These are phyloP conservation scores for Coturnix japonica DNA, from an alignment of 2,113 vertebrate genomes.

Conservation along the genomic window DNA sequence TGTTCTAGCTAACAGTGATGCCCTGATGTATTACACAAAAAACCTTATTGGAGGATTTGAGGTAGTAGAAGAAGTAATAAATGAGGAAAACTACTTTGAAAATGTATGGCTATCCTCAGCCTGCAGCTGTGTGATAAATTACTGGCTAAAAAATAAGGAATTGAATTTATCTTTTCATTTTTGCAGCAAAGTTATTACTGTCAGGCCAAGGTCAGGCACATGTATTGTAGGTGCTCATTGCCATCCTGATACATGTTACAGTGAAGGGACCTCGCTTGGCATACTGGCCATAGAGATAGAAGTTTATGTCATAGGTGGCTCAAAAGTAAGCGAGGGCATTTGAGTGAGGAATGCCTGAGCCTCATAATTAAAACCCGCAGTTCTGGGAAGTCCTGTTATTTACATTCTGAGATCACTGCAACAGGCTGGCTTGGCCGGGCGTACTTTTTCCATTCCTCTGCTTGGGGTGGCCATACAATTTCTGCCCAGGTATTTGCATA, in stretches of 20 bases:
- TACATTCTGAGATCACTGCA: background rate
- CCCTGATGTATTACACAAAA: background rate
- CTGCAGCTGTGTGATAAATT: background rate
- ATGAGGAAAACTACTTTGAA: background rate
- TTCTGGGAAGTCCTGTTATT: constrained; percentile 4
- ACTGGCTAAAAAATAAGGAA: background rate
- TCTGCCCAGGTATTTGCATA: background rate
- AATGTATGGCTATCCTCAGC: background rate
- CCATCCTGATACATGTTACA: background rate
- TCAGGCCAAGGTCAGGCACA: background rate
- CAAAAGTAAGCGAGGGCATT: background rate
- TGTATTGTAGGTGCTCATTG: background rate
- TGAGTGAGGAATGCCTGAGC: background rate
- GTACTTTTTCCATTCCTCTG: background rate
- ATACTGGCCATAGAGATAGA: background rate
- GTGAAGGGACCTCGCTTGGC: background rate
- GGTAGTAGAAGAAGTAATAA: background rate
- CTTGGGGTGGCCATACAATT: background rate
- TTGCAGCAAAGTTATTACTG: background rate
- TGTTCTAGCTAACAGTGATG: background rate
- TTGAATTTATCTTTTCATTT: background rate
- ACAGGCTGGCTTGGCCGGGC: background rate
- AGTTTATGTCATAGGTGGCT: background rate
- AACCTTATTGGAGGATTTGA: background rate
- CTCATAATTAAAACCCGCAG: background rate